These are phyloP conservation scores for Origma solitaria DNA, from an alignment of 2,113 vertebrate species.

Conservation along the genomic window DNA sequence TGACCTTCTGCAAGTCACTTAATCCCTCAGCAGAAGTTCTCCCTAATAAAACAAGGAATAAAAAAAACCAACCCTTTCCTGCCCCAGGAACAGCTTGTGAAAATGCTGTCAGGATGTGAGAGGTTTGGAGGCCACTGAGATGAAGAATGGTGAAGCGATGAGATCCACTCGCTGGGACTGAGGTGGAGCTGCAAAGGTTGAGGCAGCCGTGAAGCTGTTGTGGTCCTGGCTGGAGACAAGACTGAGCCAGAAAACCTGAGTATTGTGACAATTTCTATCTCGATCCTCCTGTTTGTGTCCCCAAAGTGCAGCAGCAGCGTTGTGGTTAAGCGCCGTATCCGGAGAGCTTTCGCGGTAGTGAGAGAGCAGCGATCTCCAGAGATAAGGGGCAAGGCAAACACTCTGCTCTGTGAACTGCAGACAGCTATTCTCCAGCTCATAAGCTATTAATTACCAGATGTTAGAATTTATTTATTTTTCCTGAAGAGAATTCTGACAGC, in stretches of 20 bases:
- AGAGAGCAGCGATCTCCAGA: neutral
- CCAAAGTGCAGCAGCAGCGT: neutral
- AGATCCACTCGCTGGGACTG: neutral
- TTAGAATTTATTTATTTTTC: slow-evolving; percentile 3
- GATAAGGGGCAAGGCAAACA: neutral
- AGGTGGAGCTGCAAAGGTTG: neutral
- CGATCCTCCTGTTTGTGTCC: neutral
- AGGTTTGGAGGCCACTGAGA: neutral
- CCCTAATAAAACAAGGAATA: neutral
- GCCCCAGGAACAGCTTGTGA: neutral
- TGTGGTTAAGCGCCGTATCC: neutral
- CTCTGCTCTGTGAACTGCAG: neutral
- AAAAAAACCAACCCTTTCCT: accelerated
- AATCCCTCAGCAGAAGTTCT: neutral
- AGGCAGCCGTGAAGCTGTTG: accelerated
- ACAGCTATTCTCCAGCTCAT: neutral
- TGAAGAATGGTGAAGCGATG: accelerated
- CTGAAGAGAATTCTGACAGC: neutral
- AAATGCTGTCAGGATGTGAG: neutral
- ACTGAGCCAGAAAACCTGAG: neutral
- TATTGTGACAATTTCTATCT: neutral
- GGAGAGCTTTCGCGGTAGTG: neutral
- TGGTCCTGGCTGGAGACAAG: neutral
- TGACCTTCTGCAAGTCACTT: neutral
- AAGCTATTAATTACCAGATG: slow-evolving; percentile 18